Base-by-base conservation (phyloP, 2,888 invertebrate genomes). In the Drosophila neonasuta region DNA sequence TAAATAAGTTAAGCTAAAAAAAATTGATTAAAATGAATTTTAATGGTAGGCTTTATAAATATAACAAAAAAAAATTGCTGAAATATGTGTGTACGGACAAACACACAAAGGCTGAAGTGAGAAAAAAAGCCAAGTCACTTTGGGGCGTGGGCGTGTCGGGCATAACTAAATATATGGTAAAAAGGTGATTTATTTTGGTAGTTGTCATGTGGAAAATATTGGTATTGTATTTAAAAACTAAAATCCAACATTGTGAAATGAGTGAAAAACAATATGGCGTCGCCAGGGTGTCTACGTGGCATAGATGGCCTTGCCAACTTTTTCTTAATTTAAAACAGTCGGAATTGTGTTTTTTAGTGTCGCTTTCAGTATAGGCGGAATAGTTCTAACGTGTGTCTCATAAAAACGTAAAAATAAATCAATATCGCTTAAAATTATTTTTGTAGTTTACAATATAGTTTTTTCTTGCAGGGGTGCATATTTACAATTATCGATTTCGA, bases 261-360 rank as follows among this genome's bases (percentile, higher is more conserved):
- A 46, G 86, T 84, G 86, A 84, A 84, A 84, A 84, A 60, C 78
- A 86, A 84, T 70, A 84, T 84, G 83, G 83, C 86, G 86, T 74
- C 74, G 45, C 30, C 50, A 57, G 58, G 48, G 69, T 76, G 69
- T 64, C 78, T 65, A 79, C 80, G 83, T 86, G 86, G 77, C 75
- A 49, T 39, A 42, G 48, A 51, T 29, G 54, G 80, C 41, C 73
- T 80, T 84, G 83, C 86, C 84, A 80, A 78, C 84, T 63, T 13
- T 7, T 49, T 29, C 7, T 1, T 69, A 58, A 55, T 62, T 39
- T 59, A 3, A 13, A 49, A 60, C 50, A 56, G 41, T 30, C 10
- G 17, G 58, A 8, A 63, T 15, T 48, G 13, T 60, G 65, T 13
- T n/a, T 17, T 42, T 8, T 30, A 41, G 59, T 24, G 24, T 24